These are phyloP conservation scores for Anguilla marmorata DNA, from an alignment of 2,797 vertebrate genomes.

Conservation along the genomic window DNA sequence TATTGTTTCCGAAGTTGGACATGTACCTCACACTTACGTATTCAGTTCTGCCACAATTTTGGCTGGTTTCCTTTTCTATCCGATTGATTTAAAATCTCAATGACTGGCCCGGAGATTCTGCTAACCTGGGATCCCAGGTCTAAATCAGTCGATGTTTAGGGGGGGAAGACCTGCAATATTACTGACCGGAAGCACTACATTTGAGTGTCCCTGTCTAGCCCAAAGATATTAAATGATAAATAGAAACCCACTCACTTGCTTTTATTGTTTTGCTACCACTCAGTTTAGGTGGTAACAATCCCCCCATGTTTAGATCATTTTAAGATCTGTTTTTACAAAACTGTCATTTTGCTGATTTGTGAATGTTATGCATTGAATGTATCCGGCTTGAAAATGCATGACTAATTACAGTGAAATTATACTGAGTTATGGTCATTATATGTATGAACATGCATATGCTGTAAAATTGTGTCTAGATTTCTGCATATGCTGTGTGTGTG, in stretches of 20 bases:
- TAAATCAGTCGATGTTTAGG: too few relatives aligned
- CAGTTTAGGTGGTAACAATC: background rate
- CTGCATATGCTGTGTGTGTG: conserved; percentile 15
- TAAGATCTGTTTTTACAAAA: background rate
- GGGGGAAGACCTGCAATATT: background rate
- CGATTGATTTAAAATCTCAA: too few relatives aligned
- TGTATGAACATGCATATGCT: conserved; percentile 42
- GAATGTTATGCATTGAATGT: background rate
- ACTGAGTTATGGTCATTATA: background rate
- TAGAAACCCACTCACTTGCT: background rate
- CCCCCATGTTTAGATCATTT: background rate
- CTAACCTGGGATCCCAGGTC: too few relatives aligned
- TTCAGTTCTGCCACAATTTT: too few relatives aligned
- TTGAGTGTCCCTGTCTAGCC: background rate
- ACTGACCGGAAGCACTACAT: background rate
- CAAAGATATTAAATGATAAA: background rate
- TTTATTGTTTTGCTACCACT: background rate
- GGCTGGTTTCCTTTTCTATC: too few relatives aligned
- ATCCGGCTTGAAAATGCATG: background rate
- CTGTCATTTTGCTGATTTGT: background rate
- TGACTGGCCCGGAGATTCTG: too few relatives aligned
- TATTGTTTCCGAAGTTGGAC: background rate
- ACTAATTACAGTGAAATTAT: background rate
- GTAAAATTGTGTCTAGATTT: conserved; percentile 26
- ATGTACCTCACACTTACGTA: too few relatives aligned